A percentile compares a stretch with the other conserved stretches of the same genome.
Evolutionary conservation across 2,888 invertebrate genomes (phyloP).

Genomic region (Drosophila neonasuta): DNA sequence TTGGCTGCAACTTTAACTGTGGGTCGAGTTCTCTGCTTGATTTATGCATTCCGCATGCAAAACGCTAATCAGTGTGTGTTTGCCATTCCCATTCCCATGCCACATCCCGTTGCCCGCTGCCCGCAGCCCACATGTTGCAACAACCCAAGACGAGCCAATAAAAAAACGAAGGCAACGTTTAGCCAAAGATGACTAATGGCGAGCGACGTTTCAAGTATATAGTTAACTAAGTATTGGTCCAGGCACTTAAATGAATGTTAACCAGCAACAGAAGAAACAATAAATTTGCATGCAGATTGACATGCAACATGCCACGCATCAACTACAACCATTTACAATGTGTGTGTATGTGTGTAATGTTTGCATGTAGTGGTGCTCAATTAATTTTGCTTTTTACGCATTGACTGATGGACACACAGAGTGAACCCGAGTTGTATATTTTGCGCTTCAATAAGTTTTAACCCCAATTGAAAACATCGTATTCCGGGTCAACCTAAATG

Average conservation of each 20-base stretch:
- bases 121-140: conserved; percentile 30
- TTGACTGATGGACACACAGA: conserved; percentile 44
- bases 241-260: conserved; percentile 60
- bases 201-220: conserved; percentile 37
- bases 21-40: conserved; percentile 47
- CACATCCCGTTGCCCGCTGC: conserved; percentile 1
- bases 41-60: conserved; percentile 75
- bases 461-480: conserved; percentile 58
- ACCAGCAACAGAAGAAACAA: conserved; percentile 44
- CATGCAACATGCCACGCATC: conserved; percentile 41
- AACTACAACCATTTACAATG: conserved; percentile 12
- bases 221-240: conserved; percentile 42
- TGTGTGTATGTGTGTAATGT: conserved; percentile 3
- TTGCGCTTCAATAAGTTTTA: conserved; percentile 63
- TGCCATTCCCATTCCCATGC: background rate
- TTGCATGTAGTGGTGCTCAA: conserved; percentile 50
- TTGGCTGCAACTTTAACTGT: conserved; percentile 46
- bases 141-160: conserved; percentile 8
- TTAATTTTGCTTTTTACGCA: conserved; percentile 62
- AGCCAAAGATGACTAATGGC: conserved; percentile 74
- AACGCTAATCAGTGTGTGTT: conserved; percentile 70
- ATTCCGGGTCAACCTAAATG: conserved; percentile 12
- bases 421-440: conserved; percentile 44
- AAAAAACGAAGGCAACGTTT: conserved; percentile 61
- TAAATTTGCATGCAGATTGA: conserved; percentile 63